Base-by-base conservation (phyloP, 2,888 invertebrate species). In the Dasypolia templi region DNA sequence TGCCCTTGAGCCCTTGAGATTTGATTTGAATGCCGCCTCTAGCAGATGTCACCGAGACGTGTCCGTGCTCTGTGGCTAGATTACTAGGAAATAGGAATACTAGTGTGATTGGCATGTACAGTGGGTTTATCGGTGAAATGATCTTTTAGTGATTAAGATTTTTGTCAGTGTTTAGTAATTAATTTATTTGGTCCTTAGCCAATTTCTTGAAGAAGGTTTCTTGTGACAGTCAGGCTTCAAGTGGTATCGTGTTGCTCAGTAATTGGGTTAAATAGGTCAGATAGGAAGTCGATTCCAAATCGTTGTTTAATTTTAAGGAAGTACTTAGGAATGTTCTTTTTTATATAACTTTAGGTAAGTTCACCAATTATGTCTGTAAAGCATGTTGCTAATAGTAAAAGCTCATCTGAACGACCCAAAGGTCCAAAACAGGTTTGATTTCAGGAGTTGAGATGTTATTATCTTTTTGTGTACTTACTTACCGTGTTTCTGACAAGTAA, bases 11-110 rank as follows among this genome's bases (percentile, higher is more conserved):
- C n/a, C n/a, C n/a, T n/a, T n/a, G n/a, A n/a, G n/a, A n/a, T n/a
- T n/a, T n/a, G n/a, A n/a, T n/a, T n/a, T n/a, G n/a, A n/a, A 35
- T 35, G 39, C 39, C 0, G 9, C 39, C 7, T 39, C 39, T 39
- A 39, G 39, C 39, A 6, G 39, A n/a, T 39, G 39, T 0, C 39
- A 7, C 39, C 39, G 9, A 39, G 39, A 39, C 39, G 39, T 39
- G 9, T 39, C 7, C 9, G 39, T 39, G 39, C 39, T 39, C 39
- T 39, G 19, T 5, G 26, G 39, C 4, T 35, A n/a, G 22, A 63
- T 69, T 77, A 49, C 61, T 42, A 7, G 63, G 79, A 64, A 74
- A 74, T 29, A 51, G 42, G 44, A 64, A 39, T 55, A 14, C 58
- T 64, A 42, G 11, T 46, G 55, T 74, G 80, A 56, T 61, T 22